A percentile compares a stretch with the other conserved stretches of the same genome.
Conservation (phyloP, 2,888 invertebrate genomes). For the Hemicrepidius hirtus region DNA sequence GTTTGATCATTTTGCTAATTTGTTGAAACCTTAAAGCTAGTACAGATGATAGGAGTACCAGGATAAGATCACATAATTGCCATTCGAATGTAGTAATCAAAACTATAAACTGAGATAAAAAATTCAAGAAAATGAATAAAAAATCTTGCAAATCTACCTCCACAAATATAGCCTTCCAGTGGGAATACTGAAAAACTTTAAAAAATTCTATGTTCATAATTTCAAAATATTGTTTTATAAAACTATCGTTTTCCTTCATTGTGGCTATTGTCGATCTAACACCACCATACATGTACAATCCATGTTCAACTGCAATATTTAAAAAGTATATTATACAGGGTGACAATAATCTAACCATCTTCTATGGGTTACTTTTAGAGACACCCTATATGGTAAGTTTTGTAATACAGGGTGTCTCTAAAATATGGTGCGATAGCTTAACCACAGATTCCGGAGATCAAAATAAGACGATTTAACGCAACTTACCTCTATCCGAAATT, state of each 20-base stretch:
- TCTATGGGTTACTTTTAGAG: too few relatives aligned
- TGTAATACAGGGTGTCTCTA: too few relatives aligned
- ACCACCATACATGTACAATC: slow-evolving; percentile 32
- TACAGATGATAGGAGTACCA: slow-evolving; percentile 47
- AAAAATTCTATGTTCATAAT: slow-evolving; percentile 42
- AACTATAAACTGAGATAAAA: slow-evolving; percentile 39
- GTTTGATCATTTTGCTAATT: slow-evolving; percentile 38
- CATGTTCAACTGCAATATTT: slow-evolving; percentile 40
- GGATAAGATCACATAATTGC: slow-evolving; percentile 51
- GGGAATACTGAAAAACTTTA: slow-evolving; percentile 29
- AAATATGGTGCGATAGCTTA: too few relatives aligned
- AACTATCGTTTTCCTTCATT: slow-evolving; percentile 1
- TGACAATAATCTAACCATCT: too few relatives aligned
- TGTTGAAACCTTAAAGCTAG: slow-evolving; percentile 47
- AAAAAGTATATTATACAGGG: too few relatives aligned
- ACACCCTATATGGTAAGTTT: too few relatives aligned
- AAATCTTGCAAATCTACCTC: slow-evolving; percentile 21
- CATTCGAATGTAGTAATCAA: slow-evolving; percentile 44
- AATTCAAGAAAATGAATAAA: too few relatives aligned
- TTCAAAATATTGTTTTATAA: slow-evolving; percentile 33
- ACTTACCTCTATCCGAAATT: too few relatives aligned
- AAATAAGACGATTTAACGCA: too few relatives aligned
- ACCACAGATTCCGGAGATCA: too few relatives aligned
- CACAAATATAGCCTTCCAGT: slow-evolving; percentile 40
- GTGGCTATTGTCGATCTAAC: slow-evolving; percentile 23